Conservation (phyloP, 92 coral and sea anemone genomes). For the Palythoa caribaeorum region DNA sequence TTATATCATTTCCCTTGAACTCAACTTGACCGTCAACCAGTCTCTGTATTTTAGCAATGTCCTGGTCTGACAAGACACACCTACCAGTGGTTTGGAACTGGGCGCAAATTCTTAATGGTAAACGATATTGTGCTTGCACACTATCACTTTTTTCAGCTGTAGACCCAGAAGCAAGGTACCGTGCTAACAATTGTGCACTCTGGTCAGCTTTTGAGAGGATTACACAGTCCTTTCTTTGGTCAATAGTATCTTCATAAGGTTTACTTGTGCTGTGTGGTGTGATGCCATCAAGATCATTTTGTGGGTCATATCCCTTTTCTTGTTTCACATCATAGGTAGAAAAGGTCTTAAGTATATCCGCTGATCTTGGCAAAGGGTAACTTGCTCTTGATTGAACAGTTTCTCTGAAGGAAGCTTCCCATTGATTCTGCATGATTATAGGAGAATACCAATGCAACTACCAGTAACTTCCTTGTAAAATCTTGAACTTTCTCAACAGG, state of each 20-base stretch:
- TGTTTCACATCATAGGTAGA: constrained; percentile 4
- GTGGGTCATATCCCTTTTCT: background rate
- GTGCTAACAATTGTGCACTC: background rate
- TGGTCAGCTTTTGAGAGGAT: constrained; percentile 9
- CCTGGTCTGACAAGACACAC: constrained; percentile 21
- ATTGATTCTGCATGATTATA: constrained; percentile 57
- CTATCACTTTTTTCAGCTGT: background rate
- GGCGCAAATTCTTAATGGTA: background rate
- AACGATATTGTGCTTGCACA: constrained; percentile 29
- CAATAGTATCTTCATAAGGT: background rate
- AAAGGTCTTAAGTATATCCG: background rate
- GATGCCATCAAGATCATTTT: background rate
- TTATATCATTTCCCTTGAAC: constrained; percentile 39
- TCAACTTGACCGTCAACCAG: constrained; percentile 41
- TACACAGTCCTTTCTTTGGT: background rate
- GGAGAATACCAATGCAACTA: constrained; percentile 8
- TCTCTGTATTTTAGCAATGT: constrained; percentile 35
- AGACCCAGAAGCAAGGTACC: background rate
- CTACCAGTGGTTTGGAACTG: constrained; percentile 7
- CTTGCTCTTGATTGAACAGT: too few species aligned
- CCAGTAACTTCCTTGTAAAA: too few species aligned
- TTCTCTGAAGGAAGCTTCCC: constrained; percentile 45
- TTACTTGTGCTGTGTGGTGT: too few species aligned
- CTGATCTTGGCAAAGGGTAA: background rate
- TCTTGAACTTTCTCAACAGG: too few species aligned